Evolutionary conservation across 2,888 invertebrate species (phyloP), one percentile per base, ranked within the genome.

Genomic region (Peribatodes rhomboidaria): DNA sequence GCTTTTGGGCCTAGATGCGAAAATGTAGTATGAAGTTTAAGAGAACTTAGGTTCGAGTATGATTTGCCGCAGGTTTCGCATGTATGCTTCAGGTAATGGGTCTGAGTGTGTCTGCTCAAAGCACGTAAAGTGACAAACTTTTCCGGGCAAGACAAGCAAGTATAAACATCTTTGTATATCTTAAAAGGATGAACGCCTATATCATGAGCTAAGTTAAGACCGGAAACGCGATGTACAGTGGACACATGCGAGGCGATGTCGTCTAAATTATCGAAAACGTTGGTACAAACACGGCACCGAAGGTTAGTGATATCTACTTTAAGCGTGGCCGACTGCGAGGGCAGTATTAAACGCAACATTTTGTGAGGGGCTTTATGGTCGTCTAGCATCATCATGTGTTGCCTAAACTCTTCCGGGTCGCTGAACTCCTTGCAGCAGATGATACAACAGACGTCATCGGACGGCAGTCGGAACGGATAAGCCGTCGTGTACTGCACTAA

Each of bases 381-480:
- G n/a, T 68, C 62, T 9, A 73, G 69, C 27, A 11, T 55, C 76
- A 82, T 79, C 76, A 82, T 79, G 67, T 85, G 85, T 37, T 62
- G 54, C 59, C 84, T 77, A 70, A 83, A 83, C 11, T 73, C 65
- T 6, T 66, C 65, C 9, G 81, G 78, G 41, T 79, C 78, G 6
- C 63, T 61, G 60, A 76, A 82, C 41, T 77, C 75, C 66, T 69
- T 73, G 73, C 82, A 82, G 74, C 81, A 84, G 54, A 64, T 50
- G 55, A 64, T 59, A 50, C 64, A 64, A 59, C 49, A 50, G 35
- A 64, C 42, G 22, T 44, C 59, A 14, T 55, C 64, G 14, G 59
- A 35, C 14, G 80, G 81, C 41, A 82, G 74, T 63, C 80, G 72
- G 75, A 85, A 84, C 58, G 84, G 85, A 74, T 80, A 83, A 55